These are phyloP conservation scores for Nerophis ophidion DNA, from an alignment of 2,113 vertebrate species.

Conservation along the genomic window DNA sequence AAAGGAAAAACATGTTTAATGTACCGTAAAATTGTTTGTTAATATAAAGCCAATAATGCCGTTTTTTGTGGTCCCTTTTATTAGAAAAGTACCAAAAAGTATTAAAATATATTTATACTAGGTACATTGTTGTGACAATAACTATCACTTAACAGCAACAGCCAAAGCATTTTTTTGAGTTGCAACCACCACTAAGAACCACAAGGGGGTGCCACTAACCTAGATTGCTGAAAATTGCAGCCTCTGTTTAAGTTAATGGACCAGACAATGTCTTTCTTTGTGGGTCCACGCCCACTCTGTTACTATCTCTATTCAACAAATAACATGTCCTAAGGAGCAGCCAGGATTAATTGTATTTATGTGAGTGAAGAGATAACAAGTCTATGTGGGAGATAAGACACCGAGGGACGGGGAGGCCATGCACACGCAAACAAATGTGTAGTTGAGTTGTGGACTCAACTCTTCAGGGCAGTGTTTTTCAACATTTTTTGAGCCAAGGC, in stretches of 20 bases:
- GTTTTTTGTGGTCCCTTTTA: too few species aligned
- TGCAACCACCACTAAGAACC: constrained; percentile 18
- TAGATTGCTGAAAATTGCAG: neutral
- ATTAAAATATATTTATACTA: too few species aligned
- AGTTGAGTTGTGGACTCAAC: constrained; percentile 21
- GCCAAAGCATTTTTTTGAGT: neutral
- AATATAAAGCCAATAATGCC: too few species aligned
- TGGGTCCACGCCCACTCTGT: constrained; percentile 5
- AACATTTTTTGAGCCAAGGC: too few species aligned
- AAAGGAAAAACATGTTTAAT: too few species aligned
- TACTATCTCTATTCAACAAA: neutral
- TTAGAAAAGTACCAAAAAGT: too few species aligned
- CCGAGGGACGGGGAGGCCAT: neutral
- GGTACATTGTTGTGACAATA: too few species aligned
- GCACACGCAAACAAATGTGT: constrained; percentile 2
- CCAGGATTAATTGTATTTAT: neutral
- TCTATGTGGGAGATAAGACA: constrained; percentile 17
- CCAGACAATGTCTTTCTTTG: constrained; percentile 31
- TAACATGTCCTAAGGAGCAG: neutral
- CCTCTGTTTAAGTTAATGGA: constrained; percentile 26
- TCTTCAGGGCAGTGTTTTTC: constrained; percentile 12
- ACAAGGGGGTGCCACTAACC: constrained; percentile 31
- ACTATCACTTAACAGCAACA: neutral
- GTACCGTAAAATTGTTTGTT: too few species aligned
- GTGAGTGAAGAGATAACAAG: constrained; percentile 24